Evolutionary conservation across 2,113 vertebrate species (phyloP), one percentile per base, ranked within the genome.

Genomic region (Nicator chloris): DNA sequence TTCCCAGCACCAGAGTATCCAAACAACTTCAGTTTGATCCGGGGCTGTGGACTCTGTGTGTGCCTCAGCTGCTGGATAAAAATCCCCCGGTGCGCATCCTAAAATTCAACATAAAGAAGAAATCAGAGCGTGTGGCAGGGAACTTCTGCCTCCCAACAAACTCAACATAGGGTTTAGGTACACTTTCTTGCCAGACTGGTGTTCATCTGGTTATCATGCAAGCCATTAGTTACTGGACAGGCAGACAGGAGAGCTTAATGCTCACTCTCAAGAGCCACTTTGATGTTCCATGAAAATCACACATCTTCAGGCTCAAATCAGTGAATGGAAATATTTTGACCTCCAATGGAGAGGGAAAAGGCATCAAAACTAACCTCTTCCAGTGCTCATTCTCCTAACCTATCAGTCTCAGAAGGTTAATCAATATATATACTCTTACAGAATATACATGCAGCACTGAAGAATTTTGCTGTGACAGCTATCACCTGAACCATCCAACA

Each of bases 11-110:
- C 98, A 0, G 98, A 98, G 86, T 99, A 98, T 51, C 99, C 99
- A 13, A 99, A 99, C 73, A 99, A 96, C 95, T 99, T 99, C 49
- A 99, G 98, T 88, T 99, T 99, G 96, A 99, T 98, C 47, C 99
- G 96, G 2, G 98, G 98, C 91, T 99, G 99, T 0, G 98, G 97
- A 21, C 97, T 98, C 97, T 98, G 99, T 0, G 98, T 98, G 90
- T 98, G 98, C 47, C 98, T 97, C 86, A 99, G 98, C 90, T 99
- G 99, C 97, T 99, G 99, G 96, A 99, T 98, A 97, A 99, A 99
- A 90, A 98, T 97, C 30, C 97, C 97, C 64, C 99, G 98, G 90
- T 99, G 98, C 0, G 99, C 96, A 92, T 99, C 99, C 99, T 99
- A 97, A 65, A 84, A 47, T 76, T 7, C 33, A 94, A 73, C 10